phyloP scores from a whole-genome alignment of 2,888 invertebrate genomes.

The Rotaria magnacalcarata region DNA sequence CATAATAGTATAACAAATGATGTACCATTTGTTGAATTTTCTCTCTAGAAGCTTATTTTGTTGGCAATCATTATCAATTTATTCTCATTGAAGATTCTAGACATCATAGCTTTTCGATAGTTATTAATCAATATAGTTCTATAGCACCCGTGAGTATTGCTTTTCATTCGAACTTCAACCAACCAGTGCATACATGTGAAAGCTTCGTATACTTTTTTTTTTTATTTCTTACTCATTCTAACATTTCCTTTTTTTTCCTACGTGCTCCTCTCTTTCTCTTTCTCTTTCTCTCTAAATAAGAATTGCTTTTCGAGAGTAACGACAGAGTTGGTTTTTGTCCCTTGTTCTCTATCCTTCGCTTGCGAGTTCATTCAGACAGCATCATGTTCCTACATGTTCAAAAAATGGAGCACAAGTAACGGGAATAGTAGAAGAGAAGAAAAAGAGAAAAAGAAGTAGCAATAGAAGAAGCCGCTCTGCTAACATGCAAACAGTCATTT shows the following conservation, averaged over 20 bases:
- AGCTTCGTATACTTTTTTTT: background rate
- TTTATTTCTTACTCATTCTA: background rate
- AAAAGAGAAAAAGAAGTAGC: background rate
- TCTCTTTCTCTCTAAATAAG: background rate
- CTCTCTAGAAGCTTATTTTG: background rate
- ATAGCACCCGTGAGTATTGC: background rate
- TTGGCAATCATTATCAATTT: background rate
- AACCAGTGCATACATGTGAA: background rate
- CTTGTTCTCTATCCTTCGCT: background rate
- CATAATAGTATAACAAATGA: background rate
- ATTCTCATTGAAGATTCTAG: background rate
- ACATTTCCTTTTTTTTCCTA: background rate
- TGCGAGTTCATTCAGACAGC: background rate
- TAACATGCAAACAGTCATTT: background rate
- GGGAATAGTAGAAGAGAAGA: background rate
- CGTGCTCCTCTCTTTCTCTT: background rate
- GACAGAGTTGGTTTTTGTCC: background rate
- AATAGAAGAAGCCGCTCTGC: background rate
- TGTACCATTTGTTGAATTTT: background rate
- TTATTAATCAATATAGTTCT: background rate
- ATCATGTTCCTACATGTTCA: background rate
- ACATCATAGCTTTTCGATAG: background rate
- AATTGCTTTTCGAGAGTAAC: background rate
- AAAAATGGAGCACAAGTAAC: background rate
- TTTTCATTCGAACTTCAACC: background rate